Evolutionary conservation across 2,888 invertebrate genomes (phyloP), one percentile per base, ranked within the genome.

Genomic region (Oeneis ivallda): DNA sequence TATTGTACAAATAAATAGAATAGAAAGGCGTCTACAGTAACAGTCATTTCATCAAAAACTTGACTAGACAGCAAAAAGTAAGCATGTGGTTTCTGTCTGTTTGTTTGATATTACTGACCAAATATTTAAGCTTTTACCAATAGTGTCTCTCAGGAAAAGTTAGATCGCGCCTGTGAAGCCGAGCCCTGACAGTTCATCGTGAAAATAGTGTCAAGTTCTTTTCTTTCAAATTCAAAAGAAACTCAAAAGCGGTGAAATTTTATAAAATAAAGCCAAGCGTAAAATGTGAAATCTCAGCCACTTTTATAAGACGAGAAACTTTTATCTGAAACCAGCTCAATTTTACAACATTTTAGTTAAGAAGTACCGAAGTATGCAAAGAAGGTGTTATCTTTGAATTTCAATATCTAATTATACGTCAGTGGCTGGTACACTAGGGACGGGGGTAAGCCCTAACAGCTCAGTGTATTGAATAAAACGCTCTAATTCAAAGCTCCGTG

Each of bases 311-410:
- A 39, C 39, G 39, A 19, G 37, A 56, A 56, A 39, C 56, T 56
- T 56, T 56, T 56, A 56, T 56, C 41, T 15, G 41, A 19, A 41
- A 56, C 39, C 56, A 7, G 39, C 41, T 17, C 39, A 49, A 39
- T 60, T 49, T 49, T 17, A 19, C n/a, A 50, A 39, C 37, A 17
- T 45, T 60, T 39, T 49, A 50, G 49, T 15, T 50, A 1, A 49
- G 17, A 17, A 49, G 17, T 39, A 37, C 19, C 47, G 8, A 39
- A 60, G n/a, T 49, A 60, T 60, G 50, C 19, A 50, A 52, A 61
- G 52, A 41, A 41, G 39, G 4, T 50, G 61, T 64, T 64, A 62
- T 64, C 65, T 68, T 65, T 43, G 47, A 63, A 65, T 67, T 56
- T 50, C 62, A 65, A 49, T 65, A 52, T 49, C 53, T 32, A 58